Evolutionary conservation across 2,888 invertebrate species (phyloP).

Genomic region (Megalurothrips usitatus): DNA sequence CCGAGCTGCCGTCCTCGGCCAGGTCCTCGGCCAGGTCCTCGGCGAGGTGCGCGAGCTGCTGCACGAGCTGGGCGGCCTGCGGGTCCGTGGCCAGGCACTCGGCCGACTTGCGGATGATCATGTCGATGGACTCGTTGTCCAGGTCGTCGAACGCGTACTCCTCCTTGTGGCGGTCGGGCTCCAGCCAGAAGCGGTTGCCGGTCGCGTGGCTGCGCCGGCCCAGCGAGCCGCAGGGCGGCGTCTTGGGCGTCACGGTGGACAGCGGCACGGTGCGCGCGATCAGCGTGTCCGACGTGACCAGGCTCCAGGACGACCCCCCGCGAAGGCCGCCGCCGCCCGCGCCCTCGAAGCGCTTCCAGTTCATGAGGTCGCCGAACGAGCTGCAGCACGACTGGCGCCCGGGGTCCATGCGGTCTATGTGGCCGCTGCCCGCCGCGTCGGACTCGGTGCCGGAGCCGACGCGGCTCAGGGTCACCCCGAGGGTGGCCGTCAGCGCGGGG

Average conservation of each 20-base stretch:
- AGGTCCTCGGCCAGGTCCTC: conserved; percentile 11
- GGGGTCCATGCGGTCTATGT: conserved; percentile 8
- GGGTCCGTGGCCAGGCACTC: conserved; percentile 21
- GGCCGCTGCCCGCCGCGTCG: conserved; percentile 43
- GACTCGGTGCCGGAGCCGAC: conserved; percentile 48
- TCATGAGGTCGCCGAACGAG: conserved; percentile 69
- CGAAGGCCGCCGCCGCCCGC: conserved; percentile 50
- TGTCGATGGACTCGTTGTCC: conserved; percentile 7
- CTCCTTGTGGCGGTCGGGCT: neutral
- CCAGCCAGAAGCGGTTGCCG: conserved; percentile 8
- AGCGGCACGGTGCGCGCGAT: conserved; percentile 68
- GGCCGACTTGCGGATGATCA: conserved; percentile 24
- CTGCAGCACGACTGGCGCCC: conserved; percentile 15
- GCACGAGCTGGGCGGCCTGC: conserved; percentile 17
- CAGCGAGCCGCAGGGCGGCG: conserved; percentile 32
- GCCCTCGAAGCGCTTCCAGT: conserved; percentile 65
- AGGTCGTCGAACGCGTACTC: conserved; percentile 2
- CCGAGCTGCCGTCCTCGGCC: conserved; percentile 7
- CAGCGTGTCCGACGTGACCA: conserved; percentile 58
- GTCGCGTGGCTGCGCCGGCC: neutral
- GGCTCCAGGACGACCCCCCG: conserved; percentile 3
- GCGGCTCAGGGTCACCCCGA: neutral
- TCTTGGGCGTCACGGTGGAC: conserved; percentile 61
- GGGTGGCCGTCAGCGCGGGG: conserved; percentile 50
- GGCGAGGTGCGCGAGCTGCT: conserved; percentile 19